Evolutionary conservation across 1,140 invertebrate genomes (phyloP).

Genomic region (Drosophila ananassae): DNA sequence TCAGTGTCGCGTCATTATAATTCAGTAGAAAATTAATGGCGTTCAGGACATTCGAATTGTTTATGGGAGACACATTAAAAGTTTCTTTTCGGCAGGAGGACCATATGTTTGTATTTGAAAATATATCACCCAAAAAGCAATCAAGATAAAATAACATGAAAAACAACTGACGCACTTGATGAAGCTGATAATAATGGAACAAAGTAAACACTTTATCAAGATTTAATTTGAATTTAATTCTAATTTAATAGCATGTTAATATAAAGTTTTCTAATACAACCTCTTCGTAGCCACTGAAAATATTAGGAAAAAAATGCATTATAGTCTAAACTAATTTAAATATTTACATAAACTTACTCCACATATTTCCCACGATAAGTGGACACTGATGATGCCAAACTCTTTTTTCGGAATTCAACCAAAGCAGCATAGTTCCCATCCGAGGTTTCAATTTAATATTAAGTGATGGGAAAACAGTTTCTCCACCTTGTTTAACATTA

Average conservation of each 20-base stretch:
- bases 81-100: constrained; percentile 9
- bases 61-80: constrained; percentile 47
- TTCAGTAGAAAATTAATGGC: constrained; percentile 38
- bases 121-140: constrained; percentile 37
- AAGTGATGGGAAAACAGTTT: constrained; percentile 21
- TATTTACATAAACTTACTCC: constrained; percentile 9
- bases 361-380: constrained; percentile 24
- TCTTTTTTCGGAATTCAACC: not conserved
- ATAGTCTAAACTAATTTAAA: not conserved
- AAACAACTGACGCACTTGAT: constrained; percentile 7
- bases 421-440: constrained; percentile 23
- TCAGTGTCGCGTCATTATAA: constrained; percentile 62
- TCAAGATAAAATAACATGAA: constrained; percentile 33
- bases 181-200: not conserved
- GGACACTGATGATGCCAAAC: constrained; percentile 27
- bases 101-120: constrained; percentile 31
- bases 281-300: constrained; percentile 28
- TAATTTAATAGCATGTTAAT: not conserved
- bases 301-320: not conserved
- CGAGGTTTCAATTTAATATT: constrained; percentile 2
- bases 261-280: constrained; percentile 8
- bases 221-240: not conserved
- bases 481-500: constrained; percentile 10
- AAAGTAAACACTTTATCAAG: not conserved
- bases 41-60: constrained; percentile 26